Evolutionary conservation across 2,797 vertebrate species (phyloP).

Genomic region (Orestias chungarensis): DNA sequence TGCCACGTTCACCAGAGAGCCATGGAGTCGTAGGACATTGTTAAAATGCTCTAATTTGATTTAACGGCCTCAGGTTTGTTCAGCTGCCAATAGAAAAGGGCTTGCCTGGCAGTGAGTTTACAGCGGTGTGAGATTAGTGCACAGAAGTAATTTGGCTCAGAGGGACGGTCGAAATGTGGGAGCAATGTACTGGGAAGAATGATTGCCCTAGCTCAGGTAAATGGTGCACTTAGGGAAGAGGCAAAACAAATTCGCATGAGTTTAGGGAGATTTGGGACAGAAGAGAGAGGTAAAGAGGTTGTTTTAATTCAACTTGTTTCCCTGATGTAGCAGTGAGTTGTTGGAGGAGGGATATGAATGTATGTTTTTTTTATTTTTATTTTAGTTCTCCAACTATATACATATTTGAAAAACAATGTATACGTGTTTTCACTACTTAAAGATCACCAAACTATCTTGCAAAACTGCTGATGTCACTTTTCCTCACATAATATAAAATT

Average conservation of each 20-base stretch:
- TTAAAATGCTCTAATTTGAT: conserved; percentile 59
- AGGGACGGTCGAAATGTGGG: conserved; percentile 37
- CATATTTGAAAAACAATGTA: background rate
- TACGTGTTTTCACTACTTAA: background rate
- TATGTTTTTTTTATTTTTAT: too few species aligned
- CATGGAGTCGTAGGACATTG: conserved; percentile 17
- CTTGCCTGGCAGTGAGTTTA: conserved; percentile 50
- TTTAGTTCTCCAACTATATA: background rate
- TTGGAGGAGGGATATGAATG: too few species aligned
- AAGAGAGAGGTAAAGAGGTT: conserved; percentile 28
- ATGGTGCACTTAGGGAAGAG: conserved; percentile 40
- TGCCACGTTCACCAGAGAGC: conserved; percentile 12
- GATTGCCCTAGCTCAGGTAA: conserved; percentile 56
- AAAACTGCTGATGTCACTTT: background rate
- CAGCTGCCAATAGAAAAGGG: conserved; percentile 54
- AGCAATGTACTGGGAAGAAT: conserved; percentile 40
- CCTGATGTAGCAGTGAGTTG: conserved; percentile 45
- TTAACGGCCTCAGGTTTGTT: conserved; percentile 62
- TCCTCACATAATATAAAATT: background rate
- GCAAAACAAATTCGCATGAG: conserved; percentile 46
- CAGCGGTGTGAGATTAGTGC: conserved; percentile 53
- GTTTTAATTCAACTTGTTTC: conserved; percentile 46
- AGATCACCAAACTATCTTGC: background rate
- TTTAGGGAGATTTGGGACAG: conserved; percentile 52
- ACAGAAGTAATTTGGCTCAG: conserved; percentile 59